Evolutionary conservation across 53 echinoderm and acorn worm genomes (phyloP), one percentile per base, ranked within the genome.

Genomic region (Holothuria leucospilota): DNA sequence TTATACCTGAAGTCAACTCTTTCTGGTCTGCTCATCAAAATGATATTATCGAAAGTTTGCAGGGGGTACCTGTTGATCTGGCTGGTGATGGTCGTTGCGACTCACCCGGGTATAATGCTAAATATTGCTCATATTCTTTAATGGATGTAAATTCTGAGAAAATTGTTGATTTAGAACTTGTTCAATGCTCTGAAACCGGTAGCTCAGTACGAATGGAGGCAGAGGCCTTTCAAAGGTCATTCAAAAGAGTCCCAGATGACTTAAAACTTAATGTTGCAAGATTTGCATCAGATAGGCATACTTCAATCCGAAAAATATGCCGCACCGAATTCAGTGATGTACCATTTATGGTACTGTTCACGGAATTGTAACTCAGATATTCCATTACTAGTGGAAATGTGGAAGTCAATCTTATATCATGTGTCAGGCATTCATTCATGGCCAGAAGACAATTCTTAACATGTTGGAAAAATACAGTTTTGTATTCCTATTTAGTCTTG

Each of bases 51-150:
- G n/a, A 5, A 7, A 71, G 1, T 13, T 30, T 64, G 62, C 23
- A 80, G 8, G 80, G 80, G 6, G 23, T 56, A 20, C 46, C 39
- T 4, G 41, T 81, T 38, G 88, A 56, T 18, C 56, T 87, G 21
- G 25, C 29, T 58, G 88, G 88, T 23, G 88, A 87, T 60, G 88
- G 88, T 9, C 58, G 88, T 27, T 87, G 81, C 28, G 82, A 87
- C 28, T 87, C 80, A 1, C 78, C 87, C 0, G 87, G 78, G 0
- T 40, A 40, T 25, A 23, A 8, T 20, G 86, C 77, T 2, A 74
- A 61, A 34, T 86, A 60, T 59, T 58, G 86, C 60, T 72, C 73
- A 0, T 72, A 74, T 28, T 86, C 86, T 13, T 69, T 86, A 74
- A 86, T 86, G 86, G 77, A 86, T n/a, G 40, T 8, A 51, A 63